Evolutionary conservation across 1,140 invertebrate species (phyloP).

Genomic region (Drosophila truncata): DNA sequence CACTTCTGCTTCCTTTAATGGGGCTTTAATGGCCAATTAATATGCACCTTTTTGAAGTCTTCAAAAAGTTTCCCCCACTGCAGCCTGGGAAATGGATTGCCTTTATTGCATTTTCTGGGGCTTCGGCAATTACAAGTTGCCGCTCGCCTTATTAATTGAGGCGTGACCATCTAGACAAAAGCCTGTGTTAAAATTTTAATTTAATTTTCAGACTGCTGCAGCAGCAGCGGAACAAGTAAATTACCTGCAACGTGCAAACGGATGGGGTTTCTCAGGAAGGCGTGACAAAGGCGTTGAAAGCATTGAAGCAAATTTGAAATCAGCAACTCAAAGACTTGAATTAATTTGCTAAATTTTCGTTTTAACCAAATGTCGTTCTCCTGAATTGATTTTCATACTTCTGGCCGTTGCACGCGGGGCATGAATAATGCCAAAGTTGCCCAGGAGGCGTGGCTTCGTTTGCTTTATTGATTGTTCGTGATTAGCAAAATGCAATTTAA

Average conservation of each 20-base stretch:
- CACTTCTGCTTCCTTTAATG: no score
- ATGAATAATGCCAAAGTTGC: constrained; percentile 64
- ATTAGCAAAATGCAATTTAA: constrained; percentile 54
- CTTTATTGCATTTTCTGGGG: constrained; percentile 18
- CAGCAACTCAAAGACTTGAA: constrained; percentile 28
- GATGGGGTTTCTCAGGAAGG: constrained; percentile 5
- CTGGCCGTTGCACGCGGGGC: constrained; percentile 40
- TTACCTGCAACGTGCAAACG: constrained; percentile 35
- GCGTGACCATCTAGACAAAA: constrained; percentile 55
- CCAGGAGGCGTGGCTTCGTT: constrained; percentile 38
- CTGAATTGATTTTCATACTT: constrained; percentile 37
- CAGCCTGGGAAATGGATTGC: constrained; percentile 44
- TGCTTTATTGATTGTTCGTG: constrained; percentile 59
- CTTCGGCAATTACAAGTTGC: constrained; percentile 50
- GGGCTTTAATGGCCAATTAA: neutral
- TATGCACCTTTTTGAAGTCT: neutral
- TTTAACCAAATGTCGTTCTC: constrained; percentile 35
- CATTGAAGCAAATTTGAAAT: constrained; percentile 19
- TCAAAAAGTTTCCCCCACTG: neutral
- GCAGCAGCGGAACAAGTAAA: constrained; percentile 33
- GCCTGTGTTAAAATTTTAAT: constrained; percentile 46
- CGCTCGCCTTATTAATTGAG: constrained; percentile 26
- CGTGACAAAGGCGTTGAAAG: constrained; percentile 38
- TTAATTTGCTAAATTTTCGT: constrained; percentile 50
- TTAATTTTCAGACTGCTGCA: constrained; percentile 40